phyloP scores from a whole-genome alignment of 23 tunicate genomes.

The Botrylloides violaceus region DNA sequence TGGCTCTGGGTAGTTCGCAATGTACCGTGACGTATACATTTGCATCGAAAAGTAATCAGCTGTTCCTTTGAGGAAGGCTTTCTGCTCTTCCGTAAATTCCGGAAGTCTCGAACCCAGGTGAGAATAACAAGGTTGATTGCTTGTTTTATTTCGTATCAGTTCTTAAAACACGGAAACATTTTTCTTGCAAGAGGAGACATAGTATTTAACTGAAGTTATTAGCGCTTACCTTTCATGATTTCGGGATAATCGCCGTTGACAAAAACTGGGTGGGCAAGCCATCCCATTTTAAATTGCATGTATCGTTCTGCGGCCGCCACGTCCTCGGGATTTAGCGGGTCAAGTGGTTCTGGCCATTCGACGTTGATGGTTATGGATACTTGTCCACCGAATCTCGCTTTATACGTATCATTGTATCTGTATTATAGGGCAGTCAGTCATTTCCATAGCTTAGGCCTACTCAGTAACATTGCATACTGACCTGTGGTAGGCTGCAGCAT shows the following conservation, averaged over 20 bases:
- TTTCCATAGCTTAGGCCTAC: no score
- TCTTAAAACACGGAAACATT: no score
- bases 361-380: constrained; percentile 78
- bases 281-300: constrained; percentile 55
- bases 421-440: background rate
- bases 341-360: constrained; percentile 78
- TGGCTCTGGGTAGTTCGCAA: constrained; percentile 13
- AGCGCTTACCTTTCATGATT: constrained; percentile 45
- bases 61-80: constrained; percentile 43
- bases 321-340: constrained; percentile 51
- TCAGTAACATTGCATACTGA: constrained; percentile 12
- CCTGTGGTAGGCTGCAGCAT: constrained; percentile 87
- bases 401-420: constrained; percentile 70
- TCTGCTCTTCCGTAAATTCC: constrained; percentile 81
- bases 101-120: constrained; percentile 71
- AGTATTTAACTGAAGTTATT: background rate
- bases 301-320: constrained; percentile 83
- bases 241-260: constrained; percentile 97
- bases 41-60: constrained; percentile 93
- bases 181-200: background rate
- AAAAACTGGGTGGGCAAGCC: constrained; percentile 82
- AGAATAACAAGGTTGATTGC: constrained; percentile 28
- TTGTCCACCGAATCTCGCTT: constrained; percentile 1
- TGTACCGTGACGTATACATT: constrained; percentile 54
- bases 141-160: constrained; percentile 56